phyloP scores from a whole-genome alignment of 1,140 invertebrate genomes.

The Drosophila mojavensis region DNA sequence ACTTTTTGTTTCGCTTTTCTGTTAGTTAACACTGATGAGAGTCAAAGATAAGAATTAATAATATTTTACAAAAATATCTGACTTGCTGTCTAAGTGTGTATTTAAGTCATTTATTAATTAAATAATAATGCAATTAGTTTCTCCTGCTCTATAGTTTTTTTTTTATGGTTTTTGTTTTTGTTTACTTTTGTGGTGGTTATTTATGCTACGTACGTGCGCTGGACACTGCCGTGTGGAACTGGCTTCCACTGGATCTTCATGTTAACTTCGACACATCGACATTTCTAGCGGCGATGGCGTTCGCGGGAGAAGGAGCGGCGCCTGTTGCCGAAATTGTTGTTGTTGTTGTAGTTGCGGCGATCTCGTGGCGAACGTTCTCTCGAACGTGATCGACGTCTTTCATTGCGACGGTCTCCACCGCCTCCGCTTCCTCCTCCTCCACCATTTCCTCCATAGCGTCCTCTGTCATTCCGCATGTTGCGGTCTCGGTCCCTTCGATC shows the following conservation, averaged over 20 bases:
- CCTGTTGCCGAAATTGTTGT: slow-evolving; percentile 56
- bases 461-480: slow-evolving; percentile 36
- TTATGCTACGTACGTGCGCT: slow-evolving; percentile 73
- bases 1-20: slow-evolving; percentile 39
- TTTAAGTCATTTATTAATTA: slow-evolving; percentile 48
- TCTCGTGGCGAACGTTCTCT: slow-evolving; percentile 66
- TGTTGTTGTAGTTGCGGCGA: slow-evolving; percentile 52
- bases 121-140: slow-evolving; percentile 47
- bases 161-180: slow-evolving; percentile 8
- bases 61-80: slow-evolving; percentile 60
- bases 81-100: slow-evolving; percentile 27
- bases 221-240: slow-evolving; percentile 39
- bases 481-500: slow-evolving; percentile 53
- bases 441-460: slow-evolving; percentile 36
- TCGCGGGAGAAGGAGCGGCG: slow-evolving; percentile 75
- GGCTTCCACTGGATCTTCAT: slow-evolving; percentile 8
- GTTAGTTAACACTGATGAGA: slow-evolving; percentile 49
- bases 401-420: slow-evolving; percentile 48
- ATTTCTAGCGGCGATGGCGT: slow-evolving; percentile 71
- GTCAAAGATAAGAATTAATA: slow-evolving; percentile 60
- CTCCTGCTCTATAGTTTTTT: slow-evolving; percentile 39
- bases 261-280: not conserved
- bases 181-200: slow-evolving; percentile 51
- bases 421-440: slow-evolving; percentile 33
- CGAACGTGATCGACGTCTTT: slow-evolving; percentile 68